A percentile compares a stretch with the other conserved stretches of the same genome.
These are phyloP conservation scores for Sebastiscus tertius DNA, from an alignment of 2,797 vertebrate species.

Conservation along the genomic window DNA sequence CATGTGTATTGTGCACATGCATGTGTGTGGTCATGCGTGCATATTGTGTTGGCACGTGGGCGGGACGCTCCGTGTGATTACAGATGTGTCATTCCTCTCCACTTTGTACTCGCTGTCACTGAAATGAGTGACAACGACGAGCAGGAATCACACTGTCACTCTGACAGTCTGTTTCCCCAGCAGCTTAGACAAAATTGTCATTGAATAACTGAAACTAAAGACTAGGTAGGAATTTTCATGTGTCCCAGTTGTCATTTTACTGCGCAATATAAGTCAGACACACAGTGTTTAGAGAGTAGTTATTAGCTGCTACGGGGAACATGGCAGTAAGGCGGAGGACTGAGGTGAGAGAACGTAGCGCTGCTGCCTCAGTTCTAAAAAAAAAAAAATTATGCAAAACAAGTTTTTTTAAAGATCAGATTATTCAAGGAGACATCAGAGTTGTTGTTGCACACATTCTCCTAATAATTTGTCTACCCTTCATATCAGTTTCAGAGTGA, in stretches of 20 bases:
- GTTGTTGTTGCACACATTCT: background rate
- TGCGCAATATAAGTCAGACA: conserved; percentile 11
- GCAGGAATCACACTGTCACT: background rate
- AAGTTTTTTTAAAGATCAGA: background rate
- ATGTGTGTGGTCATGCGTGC: background rate
- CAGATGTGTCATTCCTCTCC: conserved; percentile 5
- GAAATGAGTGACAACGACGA: conserved; percentile 11
- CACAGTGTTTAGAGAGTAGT: conserved; percentile 36
- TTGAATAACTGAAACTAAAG: background rate
- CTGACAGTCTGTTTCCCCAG: background rate
- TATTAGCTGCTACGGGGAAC: conserved; percentile 21
- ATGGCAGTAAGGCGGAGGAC: background rate
- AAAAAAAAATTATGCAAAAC: background rate
- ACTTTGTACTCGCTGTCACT: background rate
- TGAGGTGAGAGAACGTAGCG: background rate
- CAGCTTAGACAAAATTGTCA: background rate
- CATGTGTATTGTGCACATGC: background rate
- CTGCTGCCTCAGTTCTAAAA: background rate
- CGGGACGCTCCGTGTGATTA: background rate
- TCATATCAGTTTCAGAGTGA: background rate
- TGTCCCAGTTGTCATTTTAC: conserved; percentile 46
- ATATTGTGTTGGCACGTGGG: background rate
- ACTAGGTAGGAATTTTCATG: conserved; percentile 3
- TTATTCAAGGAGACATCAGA: background rate
- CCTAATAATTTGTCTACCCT: background rate